These are phyloP conservation scores for Tyria jacobaeae DNA, from an alignment of 2,888 invertebrate genomes.

Conservation along the genomic window DNA sequence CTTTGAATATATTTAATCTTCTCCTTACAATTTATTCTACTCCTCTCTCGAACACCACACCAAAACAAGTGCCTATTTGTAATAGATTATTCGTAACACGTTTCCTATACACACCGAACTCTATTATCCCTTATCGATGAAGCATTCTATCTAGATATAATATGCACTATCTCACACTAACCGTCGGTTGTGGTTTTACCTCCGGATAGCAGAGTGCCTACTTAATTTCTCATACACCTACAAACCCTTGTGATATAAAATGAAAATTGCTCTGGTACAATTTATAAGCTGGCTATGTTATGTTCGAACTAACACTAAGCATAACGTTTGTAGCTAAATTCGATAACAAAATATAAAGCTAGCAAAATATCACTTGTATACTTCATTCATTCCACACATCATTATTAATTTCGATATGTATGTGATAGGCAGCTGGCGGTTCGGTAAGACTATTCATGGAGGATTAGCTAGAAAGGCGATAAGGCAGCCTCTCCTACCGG, in stretches of 20 bases:
- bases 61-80: slow-evolving; percentile 18
- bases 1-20: too few species aligned
- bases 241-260: slow-evolving; percentile 48
- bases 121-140: slow-evolving; percentile 42
- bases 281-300: slow-evolving; percentile 49
- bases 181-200: slow-evolving; percentile 44
- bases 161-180: slow-evolving; percentile 43
- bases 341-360: too few species aligned
- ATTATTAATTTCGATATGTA: background rate
- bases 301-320: slow-evolving; percentile 6
- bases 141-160: slow-evolving; percentile 25
- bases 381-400: background rate
- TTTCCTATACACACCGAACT: slow-evolving; percentile 35
- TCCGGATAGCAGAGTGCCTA: slow-evolving; percentile 43
- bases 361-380: background rate
- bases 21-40: background rate
- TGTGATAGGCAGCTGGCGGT: too few species aligned
- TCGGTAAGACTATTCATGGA: too few species aligned
- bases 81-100: slow-evolving; percentile 41
- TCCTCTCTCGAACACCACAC: slow-evolving; percentile 6
- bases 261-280: slow-evolving; percentile 53
- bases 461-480: too few species aligned
- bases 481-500: too few species aligned
- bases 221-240: slow-evolving; percentile 50
- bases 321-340: slow-evolving; percentile 5